A percentile compares a stretch with the other conserved stretches of the same genome.
phyloP scores from a whole-genome alignment of 92 coral and sea anemone genomes.

The Montipora capitata region DNA sequence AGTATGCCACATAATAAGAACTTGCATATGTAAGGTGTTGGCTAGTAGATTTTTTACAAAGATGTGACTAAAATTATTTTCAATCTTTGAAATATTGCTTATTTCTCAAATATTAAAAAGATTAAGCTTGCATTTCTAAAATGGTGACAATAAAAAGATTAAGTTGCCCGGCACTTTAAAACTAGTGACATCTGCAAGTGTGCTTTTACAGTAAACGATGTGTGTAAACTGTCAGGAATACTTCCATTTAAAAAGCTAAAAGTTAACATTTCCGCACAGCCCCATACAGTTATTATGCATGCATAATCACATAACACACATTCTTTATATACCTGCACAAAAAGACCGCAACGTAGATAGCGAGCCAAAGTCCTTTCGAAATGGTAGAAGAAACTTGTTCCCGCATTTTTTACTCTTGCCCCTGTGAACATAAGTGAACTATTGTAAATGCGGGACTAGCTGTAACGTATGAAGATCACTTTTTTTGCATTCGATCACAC shows the following conservation, averaged over 20 bases:
- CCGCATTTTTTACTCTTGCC: constrained; percentile 34
- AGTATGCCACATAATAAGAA: background rate
- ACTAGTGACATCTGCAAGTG: constrained; percentile 1
- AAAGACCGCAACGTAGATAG: constrained; percentile 44
- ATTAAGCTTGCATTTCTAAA: background rate
- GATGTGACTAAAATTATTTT: constrained; percentile 19
- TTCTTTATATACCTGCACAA: constrained; percentile 20
- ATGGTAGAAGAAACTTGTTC: background rate
- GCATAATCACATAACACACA: background rate
- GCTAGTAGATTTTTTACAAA: constrained; percentile 16
- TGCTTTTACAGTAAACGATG: background rate
- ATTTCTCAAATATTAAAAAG: constrained; percentile 1
- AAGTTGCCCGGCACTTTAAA: constrained; percentile 8
- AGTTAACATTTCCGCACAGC: background rate
- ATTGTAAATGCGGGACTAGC: constrained; percentile 9
- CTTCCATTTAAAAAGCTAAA: background rate
- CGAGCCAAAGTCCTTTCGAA: constrained; percentile 41
- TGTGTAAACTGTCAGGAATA: constrained; percentile 5
- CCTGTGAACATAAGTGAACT: constrained; percentile 27
- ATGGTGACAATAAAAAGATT: background rate
- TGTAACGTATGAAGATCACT: background rate
- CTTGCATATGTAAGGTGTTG: background rate
- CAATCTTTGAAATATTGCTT: background rate
- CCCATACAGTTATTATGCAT: background rate
- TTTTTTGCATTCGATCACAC: constrained; percentile 5